phyloP scores from a whole-genome alignment of 2,888 invertebrate species.

The Cephus pulcher region DNA sequence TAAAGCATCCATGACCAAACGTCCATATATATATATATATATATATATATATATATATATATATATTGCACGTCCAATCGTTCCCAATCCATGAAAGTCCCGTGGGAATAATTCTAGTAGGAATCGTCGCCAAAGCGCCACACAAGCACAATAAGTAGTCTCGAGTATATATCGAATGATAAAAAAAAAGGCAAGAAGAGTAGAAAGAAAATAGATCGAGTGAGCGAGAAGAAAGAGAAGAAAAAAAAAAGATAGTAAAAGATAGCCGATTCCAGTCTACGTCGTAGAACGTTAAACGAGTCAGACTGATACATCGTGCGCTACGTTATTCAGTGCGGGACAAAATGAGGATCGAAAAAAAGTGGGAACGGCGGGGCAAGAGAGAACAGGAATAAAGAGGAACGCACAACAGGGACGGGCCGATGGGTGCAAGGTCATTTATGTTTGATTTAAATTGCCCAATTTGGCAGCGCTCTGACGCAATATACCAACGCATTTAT shows the following conservation, averaged over 20 bases:
- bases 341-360: background rate
- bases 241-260: background rate
- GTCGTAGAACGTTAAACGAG: background rate
- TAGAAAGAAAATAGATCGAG: background rate
- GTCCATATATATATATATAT: background rate
- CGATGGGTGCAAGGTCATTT: constrained; percentile 27
- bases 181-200: background rate
- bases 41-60: background rate
- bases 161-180: background rate
- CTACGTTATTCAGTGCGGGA: background rate
- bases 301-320: background rate
- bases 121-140: background rate
- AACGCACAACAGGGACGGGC: constrained; percentile 3
- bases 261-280: background rate
- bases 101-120: background rate
- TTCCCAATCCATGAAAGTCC: background rate
- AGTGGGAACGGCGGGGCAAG: too few species aligned
- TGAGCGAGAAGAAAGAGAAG: background rate
- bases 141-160: background rate
- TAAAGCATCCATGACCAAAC: background rate
- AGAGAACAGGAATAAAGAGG: background rate
- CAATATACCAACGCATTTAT: constrained; percentile 19
- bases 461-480: constrained; percentile 40
- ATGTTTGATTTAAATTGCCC: constrained; percentile 40
- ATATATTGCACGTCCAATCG: too few species aligned